Percentiles rank a stretch among this genome's conserved stretches.
Evolutionary conservation across 1,140 invertebrate species (phyloP).

Genomic region (Anoplophora glabripennis): DNA sequence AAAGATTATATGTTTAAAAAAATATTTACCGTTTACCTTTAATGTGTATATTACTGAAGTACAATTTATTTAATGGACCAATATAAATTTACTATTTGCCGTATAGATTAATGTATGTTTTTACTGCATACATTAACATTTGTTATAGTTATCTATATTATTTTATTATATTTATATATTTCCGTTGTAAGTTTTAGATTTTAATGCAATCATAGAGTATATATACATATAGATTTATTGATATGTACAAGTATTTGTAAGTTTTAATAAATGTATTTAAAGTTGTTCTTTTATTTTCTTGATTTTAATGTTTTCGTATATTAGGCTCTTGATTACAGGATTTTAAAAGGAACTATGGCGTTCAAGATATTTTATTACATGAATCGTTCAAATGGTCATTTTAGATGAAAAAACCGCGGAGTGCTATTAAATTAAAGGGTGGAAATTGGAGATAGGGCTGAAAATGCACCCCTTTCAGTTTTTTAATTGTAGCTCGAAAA

Average conservation of each 20-base stretch:
- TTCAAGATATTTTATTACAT: too few relatives aligned
- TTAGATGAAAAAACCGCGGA: too few relatives aligned
- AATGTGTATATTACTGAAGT: conserved; percentile 20
- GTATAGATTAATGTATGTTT: conserved; percentile 16
- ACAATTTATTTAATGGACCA: conserved; percentile 33
- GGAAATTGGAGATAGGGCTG: too few relatives aligned
- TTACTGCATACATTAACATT: conserved; percentile 17
- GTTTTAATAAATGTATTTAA: conserved; percentile 35
- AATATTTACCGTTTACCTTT: conserved; percentile 16
- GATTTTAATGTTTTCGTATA: neutral
- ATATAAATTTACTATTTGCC: conserved; percentile 13
- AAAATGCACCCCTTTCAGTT: too few relatives aligned
- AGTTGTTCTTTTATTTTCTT: neutral
- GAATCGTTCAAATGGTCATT: too few relatives aligned
- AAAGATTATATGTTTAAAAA: conserved; percentile 11
- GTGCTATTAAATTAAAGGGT: too few relatives aligned
- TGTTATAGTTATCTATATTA: conserved; percentile 22
- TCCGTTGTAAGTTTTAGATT: conserved; percentile 15
- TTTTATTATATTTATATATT: conserved; percentile 27
- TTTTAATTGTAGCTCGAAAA: too few relatives aligned
- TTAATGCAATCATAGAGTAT: conserved; percentile 9
- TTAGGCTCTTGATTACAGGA: too few relatives aligned
- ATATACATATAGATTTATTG: conserved; percentile 17
- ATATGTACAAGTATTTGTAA: conserved; percentile 35
- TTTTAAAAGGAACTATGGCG: too few relatives aligned